Evolutionary conservation across 2,888 invertebrate species (phyloP).

Genomic region (Apomyelois bistriatella): DNA sequence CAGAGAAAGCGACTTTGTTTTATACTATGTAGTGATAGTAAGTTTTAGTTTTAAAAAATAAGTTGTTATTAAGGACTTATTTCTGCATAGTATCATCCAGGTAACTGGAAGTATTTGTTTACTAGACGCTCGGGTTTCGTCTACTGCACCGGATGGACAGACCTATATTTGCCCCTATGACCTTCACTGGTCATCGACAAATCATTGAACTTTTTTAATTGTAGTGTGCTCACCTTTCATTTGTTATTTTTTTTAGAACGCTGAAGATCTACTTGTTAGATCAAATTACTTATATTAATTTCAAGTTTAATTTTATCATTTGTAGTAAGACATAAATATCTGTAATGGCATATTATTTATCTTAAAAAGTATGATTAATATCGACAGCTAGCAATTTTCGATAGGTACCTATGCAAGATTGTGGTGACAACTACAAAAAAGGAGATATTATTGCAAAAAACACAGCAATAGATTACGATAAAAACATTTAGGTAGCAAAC

Average conservation of each 20-base stretch:
- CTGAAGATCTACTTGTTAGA: no score
- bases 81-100: constrained; percentile 33
- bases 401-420: no score
- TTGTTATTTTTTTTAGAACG: background rate
- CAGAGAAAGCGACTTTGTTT: no score
- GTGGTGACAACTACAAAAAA: no score
- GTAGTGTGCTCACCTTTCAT: background rate
- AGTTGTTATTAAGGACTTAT: no score
- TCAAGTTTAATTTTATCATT: no score
- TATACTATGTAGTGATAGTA: no score
- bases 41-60: no score
- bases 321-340: no score
- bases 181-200: constrained; percentile 7
- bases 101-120: constrained; percentile 43
- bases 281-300: no score
- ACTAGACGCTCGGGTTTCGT: constrained; percentile 53
- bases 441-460: background rate
- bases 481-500: background rate
- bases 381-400: background rate
- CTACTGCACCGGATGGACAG: constrained; percentile 54
- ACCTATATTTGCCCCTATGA: constrained; percentile 47
- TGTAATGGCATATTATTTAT: no score
- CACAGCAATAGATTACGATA: background rate
- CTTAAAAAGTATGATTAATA: no score
- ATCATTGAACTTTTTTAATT: background rate